Base-by-base conservation (phyloP, 2,113 vertebrate species). In the Thryonomys swinderianus region DNA sequence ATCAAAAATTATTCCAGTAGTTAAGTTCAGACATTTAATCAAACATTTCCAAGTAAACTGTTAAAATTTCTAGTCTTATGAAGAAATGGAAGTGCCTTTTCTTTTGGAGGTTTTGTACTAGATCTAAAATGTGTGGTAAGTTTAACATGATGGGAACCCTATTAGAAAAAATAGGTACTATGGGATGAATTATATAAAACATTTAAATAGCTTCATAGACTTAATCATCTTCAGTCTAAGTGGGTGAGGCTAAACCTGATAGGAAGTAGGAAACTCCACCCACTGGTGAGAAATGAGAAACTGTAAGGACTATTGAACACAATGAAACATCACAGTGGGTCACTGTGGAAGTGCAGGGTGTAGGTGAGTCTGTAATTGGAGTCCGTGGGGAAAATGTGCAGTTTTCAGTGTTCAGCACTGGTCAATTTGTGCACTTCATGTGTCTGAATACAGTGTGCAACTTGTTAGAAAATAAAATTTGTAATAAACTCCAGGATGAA, bases 271-370 rank as follows among this genome's bases (percentile, higher is more conserved):
- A 88, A 20, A 94, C 27, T 91, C 92, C 85, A 90, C 93, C 88
- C 59, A 93, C 37, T 81, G 96, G 95, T 80, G 81, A 98, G 98
- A 98, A 97, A 67, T 83, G 40, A 96, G 45, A 97, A 81, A 97
- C 93, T 97, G 96, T 97, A 96, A 97, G 83, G 91, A 67, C 67
- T 97, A 83, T 62, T 80, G 2, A 97, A 95, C 80, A 95, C 80
- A 86, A 95, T 84, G 92, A 88, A 95, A 84, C 90, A 96, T 97
- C 81, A 96, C 59, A 74, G 37, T 95, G 82, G 90, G 86, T 67
- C 74, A 97, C 81, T 30, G 85, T 7, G 90, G 92, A 97, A 95
- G 71, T 92, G 94, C 62, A 81, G n/a, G 82, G 53, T 34, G 71
- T 69, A 97, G 91, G 62, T 95, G 84, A 88, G 96, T 95, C 85